Evolutionary conservation across 2,888 invertebrate genomes (phyloP).

Genomic region (Pristionchus maxplancki): DNA sequence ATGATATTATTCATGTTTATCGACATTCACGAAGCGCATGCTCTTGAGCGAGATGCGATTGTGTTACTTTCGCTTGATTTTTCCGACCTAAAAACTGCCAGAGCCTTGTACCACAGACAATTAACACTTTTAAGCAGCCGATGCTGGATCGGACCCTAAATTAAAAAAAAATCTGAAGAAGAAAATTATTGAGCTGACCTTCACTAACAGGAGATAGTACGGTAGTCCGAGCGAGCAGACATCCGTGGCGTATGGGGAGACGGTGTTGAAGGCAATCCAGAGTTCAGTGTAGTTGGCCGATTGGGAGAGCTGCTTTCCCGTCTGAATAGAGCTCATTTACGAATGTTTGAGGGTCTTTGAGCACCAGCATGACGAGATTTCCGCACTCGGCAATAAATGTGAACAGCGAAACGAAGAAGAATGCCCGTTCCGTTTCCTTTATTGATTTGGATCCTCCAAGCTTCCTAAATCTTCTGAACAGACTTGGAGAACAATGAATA

Average conservation of each 20-base stretch:
- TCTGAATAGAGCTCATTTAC: neutral
- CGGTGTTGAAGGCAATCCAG: neutral
- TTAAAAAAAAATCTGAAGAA: no score
- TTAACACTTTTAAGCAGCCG: neutral
- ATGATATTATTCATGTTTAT: neutral
- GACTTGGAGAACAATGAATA: neutral
- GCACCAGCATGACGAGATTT: neutral
- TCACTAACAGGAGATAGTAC: neutral
- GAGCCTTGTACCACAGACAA: neutral
- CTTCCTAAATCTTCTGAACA: neutral
- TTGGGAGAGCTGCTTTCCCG: slow-evolving; percentile 1
- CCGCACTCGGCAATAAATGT: neutral
- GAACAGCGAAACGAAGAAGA: slow-evolving; percentile 1
- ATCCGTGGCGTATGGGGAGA: neutral
- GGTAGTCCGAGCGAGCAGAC: slow-evolving; percentile 21
- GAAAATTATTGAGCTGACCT: neutral
- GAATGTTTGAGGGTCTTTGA: neutral
- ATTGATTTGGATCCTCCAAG: neutral
- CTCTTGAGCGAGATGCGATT: neutral
- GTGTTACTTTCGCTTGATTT: neutral
- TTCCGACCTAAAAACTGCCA: neutral
- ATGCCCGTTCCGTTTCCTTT: neutral
- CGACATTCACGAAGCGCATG: no score
- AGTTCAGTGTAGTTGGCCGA: neutral
- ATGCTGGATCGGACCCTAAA: neutral